phyloP scores from a whole-genome alignment of 2,113 vertebrate species.

The Oncorhynchus nerka region DNA sequence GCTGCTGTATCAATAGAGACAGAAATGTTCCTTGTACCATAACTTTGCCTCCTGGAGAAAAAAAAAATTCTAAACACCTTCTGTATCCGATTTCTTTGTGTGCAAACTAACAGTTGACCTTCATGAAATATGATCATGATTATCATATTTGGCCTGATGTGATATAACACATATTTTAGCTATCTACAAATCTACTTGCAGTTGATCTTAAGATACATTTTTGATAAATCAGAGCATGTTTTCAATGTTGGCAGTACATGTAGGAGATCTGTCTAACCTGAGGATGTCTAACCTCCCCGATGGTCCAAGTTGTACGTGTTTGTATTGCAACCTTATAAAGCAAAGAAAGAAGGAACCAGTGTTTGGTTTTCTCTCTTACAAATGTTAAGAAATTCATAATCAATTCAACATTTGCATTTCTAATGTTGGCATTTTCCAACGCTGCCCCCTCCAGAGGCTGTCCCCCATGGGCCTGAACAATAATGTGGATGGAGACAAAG shows the following conservation, averaged over 20 bases:
- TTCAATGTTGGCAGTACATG: not conserved
- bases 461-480: constrained; percentile 22
- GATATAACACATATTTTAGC: not conserved
- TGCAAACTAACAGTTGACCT: constrained; percentile 23
- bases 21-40: constrained; percentile 20
- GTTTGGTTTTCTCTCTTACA: constrained; percentile 51
- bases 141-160: not conserved
- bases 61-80: constrained; percentile 14
- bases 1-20: not conserved
- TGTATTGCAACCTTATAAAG: constrained; percentile 29
- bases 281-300: constrained; percentile 23
- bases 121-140: constrained; percentile 4
- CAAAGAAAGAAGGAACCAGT: constrained; percentile 37
- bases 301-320: constrained; percentile 31
- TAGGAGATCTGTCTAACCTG: not conserved
- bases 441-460: constrained; percentile 43
- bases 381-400: constrained; percentile 71
- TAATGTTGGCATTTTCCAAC: constrained; percentile 62
- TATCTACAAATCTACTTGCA: not conserved
- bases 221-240: constrained; percentile 23
- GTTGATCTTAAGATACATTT: not conserved
- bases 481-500: constrained; percentile 17
- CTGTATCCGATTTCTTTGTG: constrained; percentile 31
- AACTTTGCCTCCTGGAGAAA: constrained; percentile 19
- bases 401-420: constrained; percentile 71